Percentiles rank a stretch among this genome's conserved stretches.
phyloP scores from a whole-genome alignment of 1,140 invertebrate genomes.

The Rhagoletis zephyria region DNA sequence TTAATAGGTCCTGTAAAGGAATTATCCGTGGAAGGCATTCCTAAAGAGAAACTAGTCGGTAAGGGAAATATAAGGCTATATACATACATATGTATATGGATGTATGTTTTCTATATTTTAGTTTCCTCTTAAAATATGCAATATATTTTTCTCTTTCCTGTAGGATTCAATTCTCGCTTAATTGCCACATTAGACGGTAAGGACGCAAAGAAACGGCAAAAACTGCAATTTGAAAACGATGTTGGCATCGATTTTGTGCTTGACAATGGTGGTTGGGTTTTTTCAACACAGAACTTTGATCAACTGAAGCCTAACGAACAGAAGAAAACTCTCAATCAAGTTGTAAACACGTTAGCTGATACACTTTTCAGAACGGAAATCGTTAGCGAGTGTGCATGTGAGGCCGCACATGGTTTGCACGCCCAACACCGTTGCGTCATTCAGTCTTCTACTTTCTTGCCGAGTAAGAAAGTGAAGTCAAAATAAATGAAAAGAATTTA shows the following conservation, averaged over 20 bases:
- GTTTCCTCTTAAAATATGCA: background rate
- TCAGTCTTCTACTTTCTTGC: constrained; percentile 66
- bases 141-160: background rate
- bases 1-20: constrained; percentile 67
- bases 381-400: constrained; percentile 66
- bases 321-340: constrained; percentile 63
- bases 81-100: background rate
- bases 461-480: constrained; percentile 66
- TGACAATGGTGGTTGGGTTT: constrained; percentile 69
- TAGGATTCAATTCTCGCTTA: constrained; percentile 74
- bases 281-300: constrained; percentile 68
- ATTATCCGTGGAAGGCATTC: constrained; percentile 64
- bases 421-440: constrained; percentile 67
- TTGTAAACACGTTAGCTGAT: constrained; percentile 66
- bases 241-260: constrained; percentile 75
- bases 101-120: background rate
- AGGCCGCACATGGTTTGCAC: constrained; percentile 62
- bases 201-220: constrained; percentile 77
- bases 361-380: constrained; percentile 70
- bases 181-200: constrained; percentile 76
- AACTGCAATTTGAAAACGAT: constrained; percentile 75
- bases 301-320: constrained; percentile 64
- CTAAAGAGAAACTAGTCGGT: constrained; percentile 68
- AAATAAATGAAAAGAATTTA: background rate
- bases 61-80: constrained; percentile 38